A percentile compares a stretch with the other conserved stretches of the same genome.
Evolutionary conservation across 2,113 vertebrate genomes (phyloP).

Genomic region (Prietella phreatophila): DNA sequence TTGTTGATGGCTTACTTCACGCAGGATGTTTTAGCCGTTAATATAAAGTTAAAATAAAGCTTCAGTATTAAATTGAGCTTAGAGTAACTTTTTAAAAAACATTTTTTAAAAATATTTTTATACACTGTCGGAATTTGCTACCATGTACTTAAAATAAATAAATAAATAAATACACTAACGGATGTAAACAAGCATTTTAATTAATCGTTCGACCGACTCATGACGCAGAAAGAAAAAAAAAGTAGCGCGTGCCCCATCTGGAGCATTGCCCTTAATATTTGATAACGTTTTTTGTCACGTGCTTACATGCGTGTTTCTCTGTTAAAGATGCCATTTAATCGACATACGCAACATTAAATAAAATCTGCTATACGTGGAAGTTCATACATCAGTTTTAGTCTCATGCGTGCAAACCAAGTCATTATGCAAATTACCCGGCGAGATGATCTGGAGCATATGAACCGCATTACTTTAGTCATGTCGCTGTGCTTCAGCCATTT

Average conservation of each 20-base stretch:
- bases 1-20: too few species aligned
- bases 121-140: not conserved
- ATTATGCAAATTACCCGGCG: not conserved
- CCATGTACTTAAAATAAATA: not conserved
- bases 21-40: too few species aligned
- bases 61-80: too few species aligned
- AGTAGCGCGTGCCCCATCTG: not conserved
- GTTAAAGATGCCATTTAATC: not conserved
- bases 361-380: not conserved
- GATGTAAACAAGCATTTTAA: not conserved
- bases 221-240: not conserved
- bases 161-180: not conserved
- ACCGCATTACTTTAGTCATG: not conserved
- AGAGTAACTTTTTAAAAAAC: not conserved
- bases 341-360: not conserved
- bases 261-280: too few species aligned
- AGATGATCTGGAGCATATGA: not conserved
- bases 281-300: not conserved
- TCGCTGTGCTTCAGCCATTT: not conserved
- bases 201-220: not conserved
- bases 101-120: too few species aligned
- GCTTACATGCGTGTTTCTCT: not conserved
- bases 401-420: not conserved
- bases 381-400: not conserved
- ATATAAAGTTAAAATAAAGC: not conserved